Evolutionary conservation across 2,888 invertebrate species (phyloP), one percentile per base, ranked within the genome.

Genomic region (Melikaiella ostensackeni): DNA sequence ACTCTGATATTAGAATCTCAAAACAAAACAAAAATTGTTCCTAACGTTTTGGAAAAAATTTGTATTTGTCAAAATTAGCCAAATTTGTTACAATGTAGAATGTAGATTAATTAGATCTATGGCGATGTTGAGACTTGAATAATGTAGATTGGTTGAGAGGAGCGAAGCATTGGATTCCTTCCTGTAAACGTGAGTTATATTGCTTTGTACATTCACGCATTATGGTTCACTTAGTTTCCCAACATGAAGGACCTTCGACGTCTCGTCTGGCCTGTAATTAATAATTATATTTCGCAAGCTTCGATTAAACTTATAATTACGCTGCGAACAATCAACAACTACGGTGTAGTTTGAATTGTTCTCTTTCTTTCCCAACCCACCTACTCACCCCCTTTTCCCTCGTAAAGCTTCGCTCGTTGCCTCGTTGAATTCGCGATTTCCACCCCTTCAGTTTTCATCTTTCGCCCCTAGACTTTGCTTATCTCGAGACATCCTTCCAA

Each of bases 291-390:
- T 85, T 77, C 83, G 81, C 84, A 84, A 84, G 83, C 82, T 76
- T 77, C 83, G 83, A 85, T 82, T 85, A 79, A 90, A 90, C 87
- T 90, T 90, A 89, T 90, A 90, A 90, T 90, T 90, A 88, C 88
- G 84, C 87, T 80, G 84, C 78, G 87, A 90, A 90, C 89, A 89
- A 90, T 90, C 88, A 89, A 89, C 89, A 87, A 88, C 86, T 86
- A 84, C 80, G 82, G 80, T 62, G 77, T 80, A 82, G 79, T 81
- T 84, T 75, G 75, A 75, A 79, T 70, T 24, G 9, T 70, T 76
- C 50, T 79, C 55, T 73, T 77, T 62, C 38, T 75, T 74, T 55
- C 59, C 74, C 70, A 73, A 55, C 33, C 42, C 74, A 35, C 66
- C 24, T 4, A 5, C 57, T 24, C 57, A 24, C 57, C 3, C 76